phyloP scores from a whole-genome alignment of 1,140 invertebrate genomes.

The Whitmania pigra region DNA sequence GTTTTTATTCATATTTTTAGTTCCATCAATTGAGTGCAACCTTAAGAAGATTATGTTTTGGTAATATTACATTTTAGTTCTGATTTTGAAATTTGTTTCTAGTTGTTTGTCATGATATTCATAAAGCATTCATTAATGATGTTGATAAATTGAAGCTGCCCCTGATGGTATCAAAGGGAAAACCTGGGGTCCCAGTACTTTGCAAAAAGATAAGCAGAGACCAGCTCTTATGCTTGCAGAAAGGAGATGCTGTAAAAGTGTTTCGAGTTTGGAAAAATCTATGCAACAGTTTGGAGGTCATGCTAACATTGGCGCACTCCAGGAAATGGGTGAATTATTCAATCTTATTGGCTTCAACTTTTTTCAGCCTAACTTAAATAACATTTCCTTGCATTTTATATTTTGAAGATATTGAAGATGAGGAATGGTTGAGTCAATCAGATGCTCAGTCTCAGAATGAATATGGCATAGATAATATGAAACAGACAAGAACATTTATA shows the following conservation, averaged over 20 bases:
- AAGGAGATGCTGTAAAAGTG: constrained; percentile 42
- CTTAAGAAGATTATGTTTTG: no score
- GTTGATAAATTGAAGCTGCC: constrained; percentile 39
- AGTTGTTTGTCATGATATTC: no score
- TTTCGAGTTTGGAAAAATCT: constrained; percentile 63
- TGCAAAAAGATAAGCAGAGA: constrained; percentile 66
- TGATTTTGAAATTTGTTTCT: no score
- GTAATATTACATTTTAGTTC: no score
- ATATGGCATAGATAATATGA: background rate
- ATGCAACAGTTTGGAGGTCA: constrained; percentile 43
- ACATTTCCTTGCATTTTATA: background rate
- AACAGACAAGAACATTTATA: background rate
- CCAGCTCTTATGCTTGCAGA: constrained; percentile 37
- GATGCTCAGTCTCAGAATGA: constrained; percentile 1
- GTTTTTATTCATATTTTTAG: no score
- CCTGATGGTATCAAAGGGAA: constrained; percentile 90
- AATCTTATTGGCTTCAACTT: constrained; percentile 57
- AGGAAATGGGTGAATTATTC: constrained; percentile 44
- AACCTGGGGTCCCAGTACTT: constrained; percentile 88
- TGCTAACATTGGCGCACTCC: constrained; percentile 42
- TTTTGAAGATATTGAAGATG: constrained; percentile 38
- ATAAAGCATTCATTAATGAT: no score
- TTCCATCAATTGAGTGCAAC: no score
- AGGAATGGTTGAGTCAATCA: constrained; percentile 29
- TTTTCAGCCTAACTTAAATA: constrained; percentile 1